Evolutionary conservation across 2,888 invertebrate genomes (phyloP).

Genomic region (Tenthredo mesomela): DNA sequence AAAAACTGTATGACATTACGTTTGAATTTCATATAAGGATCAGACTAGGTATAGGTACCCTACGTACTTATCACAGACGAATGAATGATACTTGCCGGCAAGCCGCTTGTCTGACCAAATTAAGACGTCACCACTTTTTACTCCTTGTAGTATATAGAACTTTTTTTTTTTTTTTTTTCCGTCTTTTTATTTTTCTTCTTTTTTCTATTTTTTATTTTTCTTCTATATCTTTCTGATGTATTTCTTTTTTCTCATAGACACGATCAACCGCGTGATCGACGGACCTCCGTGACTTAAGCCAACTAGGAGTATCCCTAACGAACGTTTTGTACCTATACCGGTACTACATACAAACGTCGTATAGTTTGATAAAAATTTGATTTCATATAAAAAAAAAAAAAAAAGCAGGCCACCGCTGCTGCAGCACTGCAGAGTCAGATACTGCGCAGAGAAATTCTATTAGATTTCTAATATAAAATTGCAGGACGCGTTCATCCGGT

Average conservation of each 20-base stretch:
- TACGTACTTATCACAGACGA: background rate
- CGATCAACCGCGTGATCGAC: conserved; percentile 42
- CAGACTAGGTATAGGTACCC: background rate
- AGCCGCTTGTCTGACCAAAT: conserved; percentile 58
- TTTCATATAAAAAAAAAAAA: conserved; percentile 23
- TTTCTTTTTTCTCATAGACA: background rate
- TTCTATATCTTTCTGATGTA: background rate
- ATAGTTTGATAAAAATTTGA: conserved; percentile 1
- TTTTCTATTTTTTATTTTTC: background rate
- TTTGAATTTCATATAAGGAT: conserved; percentile 12
- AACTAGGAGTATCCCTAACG: conserved; percentile 49
- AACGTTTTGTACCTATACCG: conserved; percentile 43
- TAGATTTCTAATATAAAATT: background rate
- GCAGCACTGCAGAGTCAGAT: too few relatives aligned
- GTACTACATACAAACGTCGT: too few relatives aligned
- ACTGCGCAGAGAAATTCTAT: background rate
- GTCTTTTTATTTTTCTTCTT: background rate
- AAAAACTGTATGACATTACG: background rate
- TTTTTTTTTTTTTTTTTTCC: background rate
- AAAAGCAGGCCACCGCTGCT: background rate
- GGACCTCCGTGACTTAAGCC: conserved; percentile 42
- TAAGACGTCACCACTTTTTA: conserved; percentile 59
- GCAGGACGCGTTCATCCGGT: conserved; percentile 28
- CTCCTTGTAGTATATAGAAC: conserved; percentile 8
- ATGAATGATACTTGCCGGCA: conserved; percentile 16